Evolutionary conservation across 1,140 invertebrate species (phyloP).

Genomic region (Diachasmimorpha longicaudata): DNA sequence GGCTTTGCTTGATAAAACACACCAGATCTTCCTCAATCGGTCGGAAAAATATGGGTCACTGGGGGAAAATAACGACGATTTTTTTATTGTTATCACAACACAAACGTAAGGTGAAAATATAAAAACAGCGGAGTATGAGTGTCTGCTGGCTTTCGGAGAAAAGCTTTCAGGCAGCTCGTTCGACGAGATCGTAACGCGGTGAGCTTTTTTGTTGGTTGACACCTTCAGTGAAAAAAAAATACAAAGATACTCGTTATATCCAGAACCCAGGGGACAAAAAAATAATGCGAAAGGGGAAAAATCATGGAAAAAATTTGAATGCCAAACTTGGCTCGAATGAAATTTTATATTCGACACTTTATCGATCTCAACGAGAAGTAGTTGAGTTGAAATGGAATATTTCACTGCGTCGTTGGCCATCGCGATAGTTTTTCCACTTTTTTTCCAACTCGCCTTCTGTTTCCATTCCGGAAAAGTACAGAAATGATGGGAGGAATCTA

Average conservation of each 20-base stretch:
- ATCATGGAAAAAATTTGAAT: background rate
- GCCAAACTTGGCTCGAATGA: background rate
- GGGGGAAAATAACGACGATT: background rate
- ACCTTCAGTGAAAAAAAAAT: background rate
- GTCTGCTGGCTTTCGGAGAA: background rate
- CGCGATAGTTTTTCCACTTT: background rate
- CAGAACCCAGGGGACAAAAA: background rate
- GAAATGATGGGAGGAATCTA: background rate
- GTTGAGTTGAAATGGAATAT: background rate
- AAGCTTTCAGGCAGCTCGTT: slow-evolving; percentile 5
- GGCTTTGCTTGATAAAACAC: background rate
- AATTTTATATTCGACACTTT: background rate
- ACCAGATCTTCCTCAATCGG: background rate
- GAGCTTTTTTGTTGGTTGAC: background rate
- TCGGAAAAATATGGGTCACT: slow-evolving; percentile 6
- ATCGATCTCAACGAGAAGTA: background rate
- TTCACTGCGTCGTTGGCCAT: background rate
- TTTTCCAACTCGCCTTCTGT: background rate
- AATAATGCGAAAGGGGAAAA: background rate
- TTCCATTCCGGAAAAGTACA: background rate
- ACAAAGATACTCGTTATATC: background rate
- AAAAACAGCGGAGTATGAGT: background rate
- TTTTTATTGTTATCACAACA: background rate
- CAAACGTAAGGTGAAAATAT: background rate
- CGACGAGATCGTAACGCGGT: slow-evolving; percentile 8